Conservation (phyloP, 2,888 invertebrate genomes). For the Loripinus fragilis region DNA sequence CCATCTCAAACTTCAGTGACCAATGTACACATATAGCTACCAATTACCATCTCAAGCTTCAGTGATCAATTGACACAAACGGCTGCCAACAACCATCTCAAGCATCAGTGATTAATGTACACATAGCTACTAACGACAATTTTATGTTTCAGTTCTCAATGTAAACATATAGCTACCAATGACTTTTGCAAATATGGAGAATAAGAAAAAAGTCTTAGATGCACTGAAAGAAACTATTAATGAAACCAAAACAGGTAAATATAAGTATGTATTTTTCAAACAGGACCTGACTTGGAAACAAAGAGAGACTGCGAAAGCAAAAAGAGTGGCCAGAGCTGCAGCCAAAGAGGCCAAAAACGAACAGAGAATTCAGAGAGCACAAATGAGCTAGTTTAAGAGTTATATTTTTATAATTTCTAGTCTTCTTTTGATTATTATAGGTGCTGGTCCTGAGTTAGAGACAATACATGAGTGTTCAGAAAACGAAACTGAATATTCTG, state of each 20-base stretch:
- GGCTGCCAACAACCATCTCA: no score
- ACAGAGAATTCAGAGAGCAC: neutral
- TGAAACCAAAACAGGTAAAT: neutral
- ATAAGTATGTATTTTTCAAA: neutral
- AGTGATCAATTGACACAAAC: no score
- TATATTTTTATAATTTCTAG: neutral
- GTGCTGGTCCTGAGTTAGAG: no score
- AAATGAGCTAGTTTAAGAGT: neutral
- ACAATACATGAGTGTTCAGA: no score
- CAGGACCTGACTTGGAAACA: constrained; percentile 12
- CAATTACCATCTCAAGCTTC: no score
- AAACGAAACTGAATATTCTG: no score
- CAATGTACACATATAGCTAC: no score
- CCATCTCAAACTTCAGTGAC: no score
- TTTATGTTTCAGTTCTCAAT: no score
- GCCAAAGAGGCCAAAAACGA: neutral
- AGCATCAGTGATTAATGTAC: no score
- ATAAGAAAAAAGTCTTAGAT: neutral
- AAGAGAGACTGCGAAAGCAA: neutral
- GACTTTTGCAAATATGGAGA: neutral
- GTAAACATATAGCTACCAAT: no score
- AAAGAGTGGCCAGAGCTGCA: neutral
- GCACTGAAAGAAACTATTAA: neutral
- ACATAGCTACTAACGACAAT: no score
- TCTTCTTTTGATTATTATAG: neutral